Conservation (phyloP, 1,140 invertebrate genomes). For the Alviniconcha marisindica region DNA sequence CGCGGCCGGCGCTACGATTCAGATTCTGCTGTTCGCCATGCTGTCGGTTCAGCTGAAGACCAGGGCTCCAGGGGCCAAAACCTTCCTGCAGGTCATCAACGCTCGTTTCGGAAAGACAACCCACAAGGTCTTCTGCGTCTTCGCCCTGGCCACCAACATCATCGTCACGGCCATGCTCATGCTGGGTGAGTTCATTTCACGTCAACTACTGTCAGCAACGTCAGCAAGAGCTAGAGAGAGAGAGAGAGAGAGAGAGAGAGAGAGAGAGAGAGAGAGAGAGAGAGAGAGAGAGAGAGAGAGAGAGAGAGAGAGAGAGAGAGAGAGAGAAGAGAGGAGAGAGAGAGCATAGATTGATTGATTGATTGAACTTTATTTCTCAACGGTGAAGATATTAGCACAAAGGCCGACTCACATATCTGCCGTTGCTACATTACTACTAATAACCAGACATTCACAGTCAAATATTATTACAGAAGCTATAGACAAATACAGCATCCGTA, state of each 20-base stretch:
- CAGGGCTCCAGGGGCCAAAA: conserved; percentile 75
- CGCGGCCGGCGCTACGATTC: conserved; percentile 74
- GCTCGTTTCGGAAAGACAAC: conserved; percentile 74
- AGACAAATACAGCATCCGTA: too few relatives aligned
- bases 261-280: conserved; percentile 8
- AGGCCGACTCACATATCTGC: too few relatives aligned
- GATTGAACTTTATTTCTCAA: too few relatives aligned
- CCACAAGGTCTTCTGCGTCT: conserved; percentile 73
- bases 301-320: not conserved
- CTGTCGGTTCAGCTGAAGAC: conserved; percentile 72
- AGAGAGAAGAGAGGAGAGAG: not conserved
- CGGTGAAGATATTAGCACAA: too few relatives aligned
- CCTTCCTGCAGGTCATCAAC: conserved; percentile 74
- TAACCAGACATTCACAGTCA: too few relatives aligned
- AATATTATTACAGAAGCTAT: too few relatives aligned
- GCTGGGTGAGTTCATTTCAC: conserved; percentile 70
- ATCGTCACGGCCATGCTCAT: conserved; percentile 76
- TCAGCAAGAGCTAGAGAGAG: too few relatives aligned
- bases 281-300: not conserved
- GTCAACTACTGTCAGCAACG: too few relatives aligned
- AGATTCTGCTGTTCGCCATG: conserved; percentile 76
- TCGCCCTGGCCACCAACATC: conserved; percentile 75
- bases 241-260: not conserved
- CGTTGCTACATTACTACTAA: too few relatives aligned
- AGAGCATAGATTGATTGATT: too few relatives aligned